Evolutionary conservation across 2,113 vertebrate species (phyloP).

Genomic region (Elephas maximus): DNA sequence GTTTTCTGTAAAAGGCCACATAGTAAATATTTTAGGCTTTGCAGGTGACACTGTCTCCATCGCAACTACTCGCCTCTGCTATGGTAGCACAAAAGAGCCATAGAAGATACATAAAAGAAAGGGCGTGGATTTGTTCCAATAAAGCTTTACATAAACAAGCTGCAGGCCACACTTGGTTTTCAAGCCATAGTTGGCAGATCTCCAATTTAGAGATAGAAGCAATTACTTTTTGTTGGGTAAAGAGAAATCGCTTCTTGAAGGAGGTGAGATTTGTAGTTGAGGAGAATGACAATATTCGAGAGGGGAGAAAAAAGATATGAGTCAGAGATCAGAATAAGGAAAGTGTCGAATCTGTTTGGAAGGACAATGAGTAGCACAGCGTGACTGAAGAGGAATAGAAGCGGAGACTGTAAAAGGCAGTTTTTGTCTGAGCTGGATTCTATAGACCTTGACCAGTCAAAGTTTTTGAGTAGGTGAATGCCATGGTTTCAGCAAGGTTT

Average conservation of each 20-base stretch:
- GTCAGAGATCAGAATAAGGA: background rate
- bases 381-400: background rate
- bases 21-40: background rate
- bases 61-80: background rate
- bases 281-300: background rate
- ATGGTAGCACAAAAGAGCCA: background rate
- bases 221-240: background rate
- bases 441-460: background rate
- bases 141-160: background rate
- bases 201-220: background rate
- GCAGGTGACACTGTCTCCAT: background rate
- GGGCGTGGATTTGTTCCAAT: background rate
- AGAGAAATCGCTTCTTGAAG: background rate
- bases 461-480: background rate
- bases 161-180: background rate
- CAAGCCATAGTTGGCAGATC: background rate
- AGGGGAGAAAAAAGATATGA: background rate
- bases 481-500: background rate
- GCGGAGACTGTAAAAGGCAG: background rate
- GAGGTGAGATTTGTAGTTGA: background rate
- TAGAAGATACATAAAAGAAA: accelerated
- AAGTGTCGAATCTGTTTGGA: background rate
- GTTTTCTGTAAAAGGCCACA: background rate
- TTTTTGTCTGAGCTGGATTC: background rate
- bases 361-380: background rate